A percentile compares a stretch with the other conserved stretches of the same genome.
These are phyloP conservation scores for Thysanoteuthis rhombus DNA, from an alignment of 2,888 invertebrate species.

Conservation along the genomic window DNA sequence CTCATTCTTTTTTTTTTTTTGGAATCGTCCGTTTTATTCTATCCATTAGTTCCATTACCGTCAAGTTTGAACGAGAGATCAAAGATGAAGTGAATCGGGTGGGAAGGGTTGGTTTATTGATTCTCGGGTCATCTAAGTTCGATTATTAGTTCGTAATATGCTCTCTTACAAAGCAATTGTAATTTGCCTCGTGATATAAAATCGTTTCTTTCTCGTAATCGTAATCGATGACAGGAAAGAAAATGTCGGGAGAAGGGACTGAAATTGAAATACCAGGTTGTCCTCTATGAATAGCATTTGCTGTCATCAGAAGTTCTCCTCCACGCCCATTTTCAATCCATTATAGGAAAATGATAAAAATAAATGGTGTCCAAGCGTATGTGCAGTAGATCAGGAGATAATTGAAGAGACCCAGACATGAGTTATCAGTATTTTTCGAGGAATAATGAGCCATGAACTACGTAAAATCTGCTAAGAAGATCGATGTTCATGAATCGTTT, in stretches of 20 bases:
- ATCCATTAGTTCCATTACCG: background rate
- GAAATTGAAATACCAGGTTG: background rate
- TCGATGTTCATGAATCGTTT: background rate
- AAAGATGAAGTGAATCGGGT: background rate
- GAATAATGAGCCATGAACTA: background rate
- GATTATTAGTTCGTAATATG: background rate
- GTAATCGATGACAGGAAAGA: background rate
- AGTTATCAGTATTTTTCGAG: background rate
- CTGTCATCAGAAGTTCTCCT: background rate
- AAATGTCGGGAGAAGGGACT: background rate
- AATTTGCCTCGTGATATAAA: background rate
- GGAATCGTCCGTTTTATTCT: background rate
- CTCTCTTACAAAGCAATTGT: background rate
- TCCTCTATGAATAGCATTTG: background rate
- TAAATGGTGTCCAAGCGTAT: background rate
- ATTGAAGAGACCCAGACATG: background rate
- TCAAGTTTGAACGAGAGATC: background rate
- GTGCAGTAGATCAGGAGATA: background rate
- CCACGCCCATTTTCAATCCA: background rate
- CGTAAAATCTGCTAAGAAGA: background rate
- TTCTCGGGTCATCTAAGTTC: background rate
- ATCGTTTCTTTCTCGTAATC: background rate
- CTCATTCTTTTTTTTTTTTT: too few relatives aligned
- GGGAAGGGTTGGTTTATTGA: background rate
- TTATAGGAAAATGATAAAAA: background rate